Conservation (phyloP, 2,888 invertebrate species). For the Xestia rhomboidea region DNA sequence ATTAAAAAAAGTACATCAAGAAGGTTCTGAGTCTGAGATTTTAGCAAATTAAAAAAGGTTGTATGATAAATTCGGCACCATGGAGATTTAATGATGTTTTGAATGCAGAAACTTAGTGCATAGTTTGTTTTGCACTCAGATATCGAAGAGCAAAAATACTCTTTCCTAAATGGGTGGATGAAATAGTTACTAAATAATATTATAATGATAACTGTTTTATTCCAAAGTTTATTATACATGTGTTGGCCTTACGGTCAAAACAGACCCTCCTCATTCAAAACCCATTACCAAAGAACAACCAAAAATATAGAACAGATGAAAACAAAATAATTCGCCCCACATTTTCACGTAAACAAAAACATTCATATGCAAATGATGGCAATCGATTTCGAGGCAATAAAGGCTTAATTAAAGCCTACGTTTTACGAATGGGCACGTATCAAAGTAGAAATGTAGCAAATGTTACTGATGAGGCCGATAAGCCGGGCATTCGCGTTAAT, state of each 20-base stretch:
- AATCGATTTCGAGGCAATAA: slow-evolving; percentile 71
- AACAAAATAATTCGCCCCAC: slow-evolving; percentile 58
- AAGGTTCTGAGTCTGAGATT: no score
- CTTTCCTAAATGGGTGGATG: no score
- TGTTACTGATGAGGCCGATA: slow-evolving; percentile 73
- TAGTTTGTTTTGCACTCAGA: no score
- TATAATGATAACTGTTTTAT: not conserved
- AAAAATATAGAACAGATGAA: slow-evolving; percentile 48
- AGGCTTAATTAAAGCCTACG: slow-evolving; percentile 75
- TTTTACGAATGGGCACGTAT: slow-evolving; percentile 64
- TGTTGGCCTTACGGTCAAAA: not conserved
- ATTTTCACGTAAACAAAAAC: slow-evolving; percentile 59
- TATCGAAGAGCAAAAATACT: no score
- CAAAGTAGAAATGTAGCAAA: slow-evolving; percentile 70
- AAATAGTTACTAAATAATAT: no score
- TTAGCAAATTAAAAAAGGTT: no score
- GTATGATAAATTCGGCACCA: no score
- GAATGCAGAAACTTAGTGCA: no score
- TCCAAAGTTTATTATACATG: not conserved
- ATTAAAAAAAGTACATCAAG: no score
- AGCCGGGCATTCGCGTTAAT: slow-evolving; percentile 69
- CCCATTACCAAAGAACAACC: not conserved
- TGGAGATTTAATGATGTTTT: no score
- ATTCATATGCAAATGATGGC: slow-evolving; percentile 71
- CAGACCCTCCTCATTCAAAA: slow-evolving; percentile 12